Evolutionary conservation across 2,888 invertebrate genomes (phyloP).

Genomic region (Smittia sp.): DNA sequence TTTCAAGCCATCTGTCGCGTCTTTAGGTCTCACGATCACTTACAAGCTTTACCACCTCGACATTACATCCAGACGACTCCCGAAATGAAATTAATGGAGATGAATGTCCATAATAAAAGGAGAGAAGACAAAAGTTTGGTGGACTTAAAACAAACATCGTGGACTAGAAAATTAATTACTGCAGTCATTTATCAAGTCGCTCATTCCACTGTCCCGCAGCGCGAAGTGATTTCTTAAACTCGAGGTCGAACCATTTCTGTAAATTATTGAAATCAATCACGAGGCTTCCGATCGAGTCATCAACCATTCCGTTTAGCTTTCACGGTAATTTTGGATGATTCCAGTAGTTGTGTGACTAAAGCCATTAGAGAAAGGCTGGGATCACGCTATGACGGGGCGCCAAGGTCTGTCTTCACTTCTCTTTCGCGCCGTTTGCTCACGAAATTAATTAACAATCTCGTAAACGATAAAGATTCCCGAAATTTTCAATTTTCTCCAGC

Average conservation of each 20-base stretch:
- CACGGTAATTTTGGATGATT: background rate
- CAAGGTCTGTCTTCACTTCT: too few relatives aligned
- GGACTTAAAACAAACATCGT: conserved; percentile 18
- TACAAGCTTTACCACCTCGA: background rate
- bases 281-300: background rate
- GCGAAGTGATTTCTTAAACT: background rate
- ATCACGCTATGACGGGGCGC: too few relatives aligned
- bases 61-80: background rate
- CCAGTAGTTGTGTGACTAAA: conserved; percentile 5
- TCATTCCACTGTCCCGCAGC: background rate
- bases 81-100: background rate
- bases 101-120: background rate
- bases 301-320: background rate
- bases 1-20: background rate
- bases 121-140: background rate
- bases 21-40: background rate
- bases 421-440: too few relatives aligned
- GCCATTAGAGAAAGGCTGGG: background rate
- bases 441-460: too few relatives aligned
- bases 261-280: background rate
- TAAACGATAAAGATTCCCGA: background rate
- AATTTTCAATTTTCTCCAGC: conserved; percentile 8
- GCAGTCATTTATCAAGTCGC: conserved; percentile 19
- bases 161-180: conserved; percentile 18
- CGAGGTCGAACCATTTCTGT: too few relatives aligned